Base-by-base conservation (phyloP, 2,888 invertebrate species). In the Athripsodes cinereus region DNA sequence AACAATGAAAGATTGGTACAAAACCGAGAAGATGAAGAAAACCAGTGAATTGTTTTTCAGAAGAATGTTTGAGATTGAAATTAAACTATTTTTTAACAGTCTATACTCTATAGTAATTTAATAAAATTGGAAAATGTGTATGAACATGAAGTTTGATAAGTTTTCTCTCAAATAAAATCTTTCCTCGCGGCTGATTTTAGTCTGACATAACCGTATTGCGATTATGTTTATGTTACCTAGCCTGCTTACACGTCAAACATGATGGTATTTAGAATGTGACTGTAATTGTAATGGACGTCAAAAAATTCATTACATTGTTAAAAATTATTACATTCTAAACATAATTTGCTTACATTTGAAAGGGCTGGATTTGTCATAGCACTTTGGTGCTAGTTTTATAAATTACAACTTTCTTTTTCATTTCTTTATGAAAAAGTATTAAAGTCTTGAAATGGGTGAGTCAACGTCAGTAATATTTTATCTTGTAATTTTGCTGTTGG, bases 181-280 rank as follows among this genome's bases (percentile, higher is more conserved):
- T n/a, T n/a, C n/a, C n/a, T n/a, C n/a, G n/a, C n/a, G n/a, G n/a
- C n/a, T n/a, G n/a, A n/a, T n/a, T n/a, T n/a, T n/a, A n/a, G n/a
- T n/a, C n/a, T n/a, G n/a, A 8, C 31, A 31, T 31, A 31, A 6
- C 31, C 31, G 6, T 31, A 6, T 31, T 31, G 6, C 11, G 6
- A 31, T 31, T 31, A 31, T 31, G 18, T 5, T 34, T 35, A 22
- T 1, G 59, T 62, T 62, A 52, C 55, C 56, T 56, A 58, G n/a
- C 60, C 57, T 60, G 62, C 53, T 52, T 62, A 62, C 62, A 62
- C 62, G 62, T 62, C 62, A 62, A 62, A 60, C 50, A 52, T 19
- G 31, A 44, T 51, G 22, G 19, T 50, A 57, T 40, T 62, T 60
- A 62, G 62, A 62, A 55, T 62, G 62, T 60, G 60, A 60, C 53